phyloP scores from a whole-genome alignment of 2,888 invertebrate genomes.

The Amitus sp. region DNA sequence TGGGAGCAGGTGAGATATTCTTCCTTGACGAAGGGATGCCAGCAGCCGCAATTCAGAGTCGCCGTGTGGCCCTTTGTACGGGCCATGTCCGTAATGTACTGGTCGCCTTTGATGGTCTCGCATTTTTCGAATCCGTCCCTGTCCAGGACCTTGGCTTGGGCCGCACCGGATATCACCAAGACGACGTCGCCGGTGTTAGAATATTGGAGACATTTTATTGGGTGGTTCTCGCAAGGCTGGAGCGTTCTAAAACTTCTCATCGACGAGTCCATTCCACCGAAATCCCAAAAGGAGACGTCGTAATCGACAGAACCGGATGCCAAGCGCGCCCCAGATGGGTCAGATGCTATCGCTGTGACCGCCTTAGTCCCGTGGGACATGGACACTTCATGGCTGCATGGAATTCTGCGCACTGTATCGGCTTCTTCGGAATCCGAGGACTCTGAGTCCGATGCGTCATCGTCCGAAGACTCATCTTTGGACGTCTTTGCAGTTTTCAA shows the following conservation, averaged over 20 bases:
- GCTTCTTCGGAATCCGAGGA: slow-evolving; percentile 56
- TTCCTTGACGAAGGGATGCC: slow-evolving; percentile 91
- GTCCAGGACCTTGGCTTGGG: slow-evolving; percentile 93
- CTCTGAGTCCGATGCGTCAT: slow-evolving; percentile 56
- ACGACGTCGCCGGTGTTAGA: slow-evolving; percentile 94
- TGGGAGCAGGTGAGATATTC: slow-evolving; percentile 95
- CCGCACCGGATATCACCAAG: slow-evolving; percentile 90
- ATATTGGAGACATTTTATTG: slow-evolving; percentile 89
- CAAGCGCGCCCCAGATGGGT: slow-evolving; percentile 92
- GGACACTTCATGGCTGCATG: slow-evolving; percentile 80
- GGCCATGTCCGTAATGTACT: slow-evolving; percentile 94
- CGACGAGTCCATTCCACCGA: slow-evolving; percentile 96
- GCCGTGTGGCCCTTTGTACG: slow-evolving; percentile 95
- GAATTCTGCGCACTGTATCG: slow-evolving; percentile 71
- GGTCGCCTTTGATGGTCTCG: slow-evolving; percentile 96
- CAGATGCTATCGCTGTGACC: slow-evolving; percentile 89
- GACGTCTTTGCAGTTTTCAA: no score
- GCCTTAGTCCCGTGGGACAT: slow-evolving; percentile 92
- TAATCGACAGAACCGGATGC: slow-evolving; percentile 95
- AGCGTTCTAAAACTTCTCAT: slow-evolving; percentile 91
- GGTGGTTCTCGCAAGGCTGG: slow-evolving; percentile 96
- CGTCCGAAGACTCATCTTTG: slow-evolving; percentile 14
- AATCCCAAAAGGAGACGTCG: slow-evolving; percentile 97
- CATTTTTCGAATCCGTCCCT: slow-evolving; percentile 93
- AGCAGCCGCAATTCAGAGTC: slow-evolving; percentile 85